Evolutionary conservation across 2,888 invertebrate genomes (phyloP).

Genomic region (Piscicola geometra): DNA sequence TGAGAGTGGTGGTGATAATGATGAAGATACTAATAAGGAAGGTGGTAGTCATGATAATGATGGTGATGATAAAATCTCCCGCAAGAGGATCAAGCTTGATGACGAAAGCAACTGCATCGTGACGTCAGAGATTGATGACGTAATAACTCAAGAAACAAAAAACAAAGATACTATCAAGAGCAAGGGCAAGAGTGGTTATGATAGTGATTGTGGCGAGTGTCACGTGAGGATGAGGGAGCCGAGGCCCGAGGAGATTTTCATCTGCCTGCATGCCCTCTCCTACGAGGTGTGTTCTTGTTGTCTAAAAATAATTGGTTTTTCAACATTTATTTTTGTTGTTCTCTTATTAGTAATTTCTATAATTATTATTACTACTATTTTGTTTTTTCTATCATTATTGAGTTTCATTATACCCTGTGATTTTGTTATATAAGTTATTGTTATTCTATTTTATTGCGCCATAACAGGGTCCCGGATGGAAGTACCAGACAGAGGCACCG

Average conservation of each 20-base stretch:
- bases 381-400: too few relatives aligned
- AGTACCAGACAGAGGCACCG: constrained; percentile 84
- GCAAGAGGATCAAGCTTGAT: neutral
- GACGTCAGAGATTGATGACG: too few relatives aligned
- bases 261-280: constrained; percentile 80
- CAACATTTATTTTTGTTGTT: neutral
- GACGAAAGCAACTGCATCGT: constrained; percentile 5
- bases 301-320: constrained; percentile 52
- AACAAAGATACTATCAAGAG: neutral
- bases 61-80: neutral
- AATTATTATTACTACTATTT: too few relatives aligned
- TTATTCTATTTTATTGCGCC: neutral
- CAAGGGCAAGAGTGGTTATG: constrained; percentile 51
- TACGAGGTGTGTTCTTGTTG: too few relatives aligned
- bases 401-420: too few relatives aligned
- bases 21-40: neutral
- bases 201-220: constrained; percentile 87
- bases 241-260: constrained; percentile 80
- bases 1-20: neutral
- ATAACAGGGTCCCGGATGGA: constrained; percentile 82
- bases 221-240: constrained; percentile 87
- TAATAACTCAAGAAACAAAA: neutral
- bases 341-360: too few relatives aligned
- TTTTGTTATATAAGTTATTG: too few relatives aligned
- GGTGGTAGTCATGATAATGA: neutral